A percentile compares a stretch with the other conserved stretches of the same genome.
Conservation (phyloP, 2,888 invertebrate genomes). For the Mermis nigrescens region DNA sequence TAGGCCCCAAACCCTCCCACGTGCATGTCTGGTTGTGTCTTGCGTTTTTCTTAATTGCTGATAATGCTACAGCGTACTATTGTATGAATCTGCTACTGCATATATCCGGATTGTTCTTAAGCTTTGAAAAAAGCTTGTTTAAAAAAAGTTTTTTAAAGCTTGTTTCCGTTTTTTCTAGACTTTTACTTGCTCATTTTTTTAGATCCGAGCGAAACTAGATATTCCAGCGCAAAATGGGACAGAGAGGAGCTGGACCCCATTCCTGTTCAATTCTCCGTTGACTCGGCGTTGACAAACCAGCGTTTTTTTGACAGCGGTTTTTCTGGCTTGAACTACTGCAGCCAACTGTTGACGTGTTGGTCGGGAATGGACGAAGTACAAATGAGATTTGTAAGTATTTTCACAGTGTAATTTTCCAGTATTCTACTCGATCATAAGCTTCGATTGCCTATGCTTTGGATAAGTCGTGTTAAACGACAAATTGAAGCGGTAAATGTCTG, state of each 20-base stretch:
- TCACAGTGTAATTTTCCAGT: too few species aligned
- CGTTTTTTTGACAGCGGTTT: neutral
- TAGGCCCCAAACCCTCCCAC: too few species aligned
- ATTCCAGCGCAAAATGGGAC: neutral
- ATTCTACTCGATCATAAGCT: too few species aligned
- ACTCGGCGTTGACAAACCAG: neutral
- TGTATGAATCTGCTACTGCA: too few species aligned
- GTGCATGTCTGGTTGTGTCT: too few species aligned
- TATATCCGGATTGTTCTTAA: too few species aligned
- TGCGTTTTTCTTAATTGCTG: too few species aligned
- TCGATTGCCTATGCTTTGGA: too few species aligned
- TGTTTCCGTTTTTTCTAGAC: too few species aligned
- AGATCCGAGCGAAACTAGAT: neutral
- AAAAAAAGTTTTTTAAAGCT: neutral
- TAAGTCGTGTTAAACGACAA: too few species aligned
- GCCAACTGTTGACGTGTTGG: neutral
- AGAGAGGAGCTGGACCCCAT: slow-evolving; percentile 1
- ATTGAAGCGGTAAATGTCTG: too few species aligned
- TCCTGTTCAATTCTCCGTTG: neutral
- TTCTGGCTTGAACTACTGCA: neutral
- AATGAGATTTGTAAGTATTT: neutral
- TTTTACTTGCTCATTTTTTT: neutral
- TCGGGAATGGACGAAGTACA: neutral
- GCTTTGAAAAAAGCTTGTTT: neutral
- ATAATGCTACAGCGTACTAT: too few species aligned